These are phyloP conservation scores for Hipparchia semele DNA, from an alignment of 2,888 invertebrate species.

Conservation along the genomic window DNA sequence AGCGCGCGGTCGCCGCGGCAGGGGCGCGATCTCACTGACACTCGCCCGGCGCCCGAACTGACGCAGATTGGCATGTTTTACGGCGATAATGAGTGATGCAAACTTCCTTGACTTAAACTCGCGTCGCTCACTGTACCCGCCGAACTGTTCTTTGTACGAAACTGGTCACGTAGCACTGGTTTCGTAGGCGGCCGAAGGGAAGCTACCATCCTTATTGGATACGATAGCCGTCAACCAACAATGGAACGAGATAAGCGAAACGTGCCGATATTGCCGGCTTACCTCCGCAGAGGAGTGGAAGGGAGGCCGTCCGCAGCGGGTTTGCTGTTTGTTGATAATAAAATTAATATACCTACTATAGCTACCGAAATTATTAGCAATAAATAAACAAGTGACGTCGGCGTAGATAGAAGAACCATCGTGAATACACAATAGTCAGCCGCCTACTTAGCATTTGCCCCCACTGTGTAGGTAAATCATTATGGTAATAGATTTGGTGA, in stretches of 20 bases:
- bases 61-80: slow-evolving; percentile 65
- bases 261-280: slow-evolving; percentile 55
- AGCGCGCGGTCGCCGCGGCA: slow-evolving; percentile 47
- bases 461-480: slow-evolving; percentile 9
- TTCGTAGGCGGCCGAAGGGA: slow-evolving; percentile 3
- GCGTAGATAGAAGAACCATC: slow-evolving; percentile 49
- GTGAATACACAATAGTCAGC: slow-evolving; percentile 42
- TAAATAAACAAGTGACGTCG: slow-evolving; percentile 65
- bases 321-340: slow-evolving; percentile 48
- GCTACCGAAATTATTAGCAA: slow-evolving; percentile 62
- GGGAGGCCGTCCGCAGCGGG: slow-evolving; percentile 52
- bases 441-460: slow-evolving; percentile 19
- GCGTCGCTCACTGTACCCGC: slow-evolving; percentile 53
- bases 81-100: slow-evolving; percentile 69
- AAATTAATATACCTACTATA: slow-evolving; percentile 44
- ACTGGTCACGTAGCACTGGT: too few relatives aligned
- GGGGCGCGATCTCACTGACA: slow-evolving; percentile 53
- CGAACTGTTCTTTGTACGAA: slow-evolving; percentile 44
- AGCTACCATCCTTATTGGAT: slow-evolving; percentile 56
- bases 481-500: neutral
- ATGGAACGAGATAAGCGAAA: slow-evolving; percentile 42
- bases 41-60: slow-evolving; percentile 49
- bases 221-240: neutral
- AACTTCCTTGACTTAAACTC: slow-evolving; percentile 62
- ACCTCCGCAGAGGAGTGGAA: slow-evolving; percentile 11